These are phyloP conservation scores for Aix galericulata DNA, from an alignment of 2,113 vertebrate species.

Conservation along the genomic window DNA sequence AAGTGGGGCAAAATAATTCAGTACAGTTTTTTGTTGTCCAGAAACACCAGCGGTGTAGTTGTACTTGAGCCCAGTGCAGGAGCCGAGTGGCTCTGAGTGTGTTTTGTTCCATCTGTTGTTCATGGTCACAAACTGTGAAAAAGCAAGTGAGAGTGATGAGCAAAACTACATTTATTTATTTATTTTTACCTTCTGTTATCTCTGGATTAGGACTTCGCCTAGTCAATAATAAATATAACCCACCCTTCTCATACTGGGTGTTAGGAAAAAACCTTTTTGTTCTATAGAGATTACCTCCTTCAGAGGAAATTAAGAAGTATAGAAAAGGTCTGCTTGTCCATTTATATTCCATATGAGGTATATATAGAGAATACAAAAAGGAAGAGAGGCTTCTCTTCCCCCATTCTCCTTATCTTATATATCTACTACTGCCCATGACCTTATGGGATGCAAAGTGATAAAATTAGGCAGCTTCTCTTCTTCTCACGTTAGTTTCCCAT, in stretches of 20 bases:
- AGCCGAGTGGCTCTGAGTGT: neutral
- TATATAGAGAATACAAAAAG: neutral
- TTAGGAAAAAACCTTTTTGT: neutral
- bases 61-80: neutral
- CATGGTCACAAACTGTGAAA: neutral
- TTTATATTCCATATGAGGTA: neutral
- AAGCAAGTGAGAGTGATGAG: neutral
- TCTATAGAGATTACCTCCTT: neutral
- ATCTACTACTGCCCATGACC: neutral
- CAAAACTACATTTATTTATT: neutral
- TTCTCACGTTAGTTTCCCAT: neutral
- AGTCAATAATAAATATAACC: neutral
- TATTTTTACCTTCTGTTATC: neutral
- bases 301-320: neutral
- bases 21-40: neutral
- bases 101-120: neutral
- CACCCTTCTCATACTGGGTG: neutral
- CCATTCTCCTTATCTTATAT: neutral
- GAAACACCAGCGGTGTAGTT: neutral
- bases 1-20: neutral
- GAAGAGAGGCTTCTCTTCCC: neutral
- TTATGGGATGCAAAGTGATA: neutral
- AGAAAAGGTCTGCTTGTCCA: neutral
- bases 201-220: neutral
- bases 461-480: constrained; percentile 2